Conservation (phyloP, 2,113 vertebrate species). For the Laterallus jamaicensis region DNA sequence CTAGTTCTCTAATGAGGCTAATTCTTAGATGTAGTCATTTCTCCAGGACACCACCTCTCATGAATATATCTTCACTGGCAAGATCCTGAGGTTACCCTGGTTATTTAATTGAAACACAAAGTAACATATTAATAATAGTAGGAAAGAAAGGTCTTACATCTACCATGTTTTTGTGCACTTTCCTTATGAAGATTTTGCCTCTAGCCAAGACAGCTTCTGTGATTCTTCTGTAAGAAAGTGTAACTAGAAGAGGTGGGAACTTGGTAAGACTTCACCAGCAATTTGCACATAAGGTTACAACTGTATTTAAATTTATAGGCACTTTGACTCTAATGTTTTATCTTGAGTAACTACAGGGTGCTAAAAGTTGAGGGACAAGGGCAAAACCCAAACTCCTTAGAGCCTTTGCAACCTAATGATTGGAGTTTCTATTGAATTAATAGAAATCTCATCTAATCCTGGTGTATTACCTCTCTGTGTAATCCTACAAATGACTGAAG, state of each 20-base stretch:
- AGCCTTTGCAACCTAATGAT: not conserved
- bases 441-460: not conserved
- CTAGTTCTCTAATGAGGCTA: not conserved
- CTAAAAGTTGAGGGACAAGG: not conserved
- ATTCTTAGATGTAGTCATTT: not conserved
- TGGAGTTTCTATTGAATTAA: not conserved
- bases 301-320: not conserved
- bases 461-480: not conserved
- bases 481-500: not conserved
- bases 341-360: not conserved
- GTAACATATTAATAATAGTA: not conserved
- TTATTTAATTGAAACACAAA: not conserved
- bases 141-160: not conserved
- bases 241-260: not conserved
- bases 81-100: not conserved
- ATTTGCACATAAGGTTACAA: not conserved
- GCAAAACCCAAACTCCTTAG: not conserved
- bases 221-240: not conserved
- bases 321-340: not conserved
- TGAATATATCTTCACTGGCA: not conserved
- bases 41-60: not conserved
- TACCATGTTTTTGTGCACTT: not conserved
- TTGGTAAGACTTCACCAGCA: not conserved
- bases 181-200: not conserved
- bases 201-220: not conserved